A percentile compares a stretch with the other conserved stretches of the same genome.
Conservation (phyloP, 1,140 invertebrate genomes). For the Drosophila lacertosa region DNA sequence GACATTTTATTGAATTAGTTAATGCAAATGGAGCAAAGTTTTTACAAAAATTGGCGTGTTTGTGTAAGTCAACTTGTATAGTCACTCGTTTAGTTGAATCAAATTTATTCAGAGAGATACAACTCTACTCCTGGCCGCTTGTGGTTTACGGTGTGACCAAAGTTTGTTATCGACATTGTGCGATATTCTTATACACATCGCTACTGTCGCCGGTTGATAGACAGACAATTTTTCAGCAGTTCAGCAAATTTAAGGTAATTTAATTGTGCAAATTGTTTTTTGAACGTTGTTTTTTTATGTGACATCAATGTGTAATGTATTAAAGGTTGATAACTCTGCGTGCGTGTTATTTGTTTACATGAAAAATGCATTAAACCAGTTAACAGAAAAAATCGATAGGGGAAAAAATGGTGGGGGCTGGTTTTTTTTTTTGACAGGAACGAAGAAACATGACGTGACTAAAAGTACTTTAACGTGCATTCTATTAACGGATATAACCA, state of each 20-base stretch:
- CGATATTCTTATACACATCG: slow-evolving; percentile 42
- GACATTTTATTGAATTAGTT: too few relatives aligned
- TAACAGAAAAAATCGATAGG: slow-evolving; percentile 67
- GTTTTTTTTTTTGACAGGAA: slow-evolving; percentile 30
- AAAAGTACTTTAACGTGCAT: slow-evolving; percentile 66
- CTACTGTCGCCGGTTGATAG: slow-evolving; percentile 63
- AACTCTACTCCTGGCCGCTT: too few relatives aligned
- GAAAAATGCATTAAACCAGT: slow-evolving; percentile 59
- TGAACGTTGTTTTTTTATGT: slow-evolving; percentile 20
- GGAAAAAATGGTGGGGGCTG: slow-evolving; percentile 49
- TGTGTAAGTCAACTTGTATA: too few relatives aligned
- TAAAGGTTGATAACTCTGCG: slow-evolving; percentile 13
- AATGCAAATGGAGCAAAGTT: too few relatives aligned
- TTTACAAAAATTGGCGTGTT: too few relatives aligned
- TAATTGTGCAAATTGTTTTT: slow-evolving; percentile 33
- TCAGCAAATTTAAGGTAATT: slow-evolving; percentile 53
- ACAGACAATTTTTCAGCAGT: slow-evolving; percentile 47
- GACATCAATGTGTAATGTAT: neutral
- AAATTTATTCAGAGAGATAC: too few relatives aligned
- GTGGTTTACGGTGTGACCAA: neutral
- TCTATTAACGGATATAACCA: slow-evolving; percentile 71
- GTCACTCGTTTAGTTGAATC: too few relatives aligned
- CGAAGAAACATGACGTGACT: slow-evolving; percentile 68
- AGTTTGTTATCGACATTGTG: slow-evolving; percentile 17
- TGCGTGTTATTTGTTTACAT: slow-evolving; percentile 38